A percentile compares a stretch with the other conserved stretches of the same genome.
phyloP scores from a whole-genome alignment of 1,140 invertebrate species.

The Calycopis cecrops region DNA sequence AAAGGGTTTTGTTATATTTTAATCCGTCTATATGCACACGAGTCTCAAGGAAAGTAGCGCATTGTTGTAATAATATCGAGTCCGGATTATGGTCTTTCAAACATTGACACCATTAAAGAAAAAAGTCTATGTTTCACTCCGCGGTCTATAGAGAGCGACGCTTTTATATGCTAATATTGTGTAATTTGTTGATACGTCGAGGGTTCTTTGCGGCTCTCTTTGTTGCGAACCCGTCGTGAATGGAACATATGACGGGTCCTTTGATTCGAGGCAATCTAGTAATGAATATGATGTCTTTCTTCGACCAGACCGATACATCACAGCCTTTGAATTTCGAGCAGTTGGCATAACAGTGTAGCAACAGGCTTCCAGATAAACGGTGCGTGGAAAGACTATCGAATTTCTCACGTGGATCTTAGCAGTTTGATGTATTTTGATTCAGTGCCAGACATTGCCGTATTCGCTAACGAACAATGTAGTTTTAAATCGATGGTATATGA shows the following conservation, averaged over 20 bases:
- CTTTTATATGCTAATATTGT: constrained; percentile 68
- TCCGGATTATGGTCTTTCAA: constrained; percentile 33
- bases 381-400: constrained; percentile 37
- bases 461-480: background rate
- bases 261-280: constrained; percentile 48
- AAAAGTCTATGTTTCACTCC: constrained; percentile 56
- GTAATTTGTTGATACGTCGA: constrained; percentile 72
- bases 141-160: constrained; percentile 34
- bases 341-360: constrained; percentile 54
- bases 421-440: constrained; percentile 18
- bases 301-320: constrained; percentile 51
- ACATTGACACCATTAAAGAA: constrained; percentile 60
- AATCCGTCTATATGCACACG: background rate
- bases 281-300: constrained; percentile 46
- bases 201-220: constrained; percentile 67
- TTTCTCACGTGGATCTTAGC: constrained; percentile 31
- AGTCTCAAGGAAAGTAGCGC: constrained; percentile 6
- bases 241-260: constrained; percentile 65
- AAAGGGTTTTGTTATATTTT: too few relatives aligned
- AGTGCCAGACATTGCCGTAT: background rate
- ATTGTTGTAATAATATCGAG: constrained; percentile 13
- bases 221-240: constrained; percentile 62
- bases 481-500: background rate
- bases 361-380: constrained; percentile 22
- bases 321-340: constrained; percentile 40